Evolutionary conservation across 2,113 vertebrate genomes (phyloP).

Genomic region (Anas platyrhynchos): DNA sequence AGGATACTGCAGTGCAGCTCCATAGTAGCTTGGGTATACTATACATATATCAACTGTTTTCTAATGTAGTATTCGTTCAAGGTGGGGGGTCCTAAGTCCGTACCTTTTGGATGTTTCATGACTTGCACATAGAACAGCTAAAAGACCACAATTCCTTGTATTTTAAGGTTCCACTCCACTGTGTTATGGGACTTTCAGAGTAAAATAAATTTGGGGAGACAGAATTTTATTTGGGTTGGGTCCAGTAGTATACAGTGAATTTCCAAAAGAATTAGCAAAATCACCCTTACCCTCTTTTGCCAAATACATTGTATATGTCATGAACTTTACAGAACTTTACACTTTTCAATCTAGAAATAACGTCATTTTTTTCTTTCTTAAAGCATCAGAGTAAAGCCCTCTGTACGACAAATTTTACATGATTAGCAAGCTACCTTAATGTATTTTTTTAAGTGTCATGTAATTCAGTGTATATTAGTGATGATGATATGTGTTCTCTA

Average conservation of each 20-base stretch:
- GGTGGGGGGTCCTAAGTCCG: background rate
- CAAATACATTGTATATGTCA: background rate
- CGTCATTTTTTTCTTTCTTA: background rate
- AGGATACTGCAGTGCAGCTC: background rate
- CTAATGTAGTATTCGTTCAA: background rate
- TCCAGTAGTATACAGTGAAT: background rate
- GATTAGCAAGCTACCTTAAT: background rate
- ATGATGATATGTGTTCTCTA: background rate
- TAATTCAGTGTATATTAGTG: background rate
- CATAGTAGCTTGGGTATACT: background rate
- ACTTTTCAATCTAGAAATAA: background rate
- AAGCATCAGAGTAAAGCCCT: background rate
- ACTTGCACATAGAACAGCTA: background rate
- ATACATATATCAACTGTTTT: rapidly evolving
- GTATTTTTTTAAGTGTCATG: background rate
- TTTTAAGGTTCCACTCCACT: background rate
- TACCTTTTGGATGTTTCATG: background rate
- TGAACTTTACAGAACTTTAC: background rate
- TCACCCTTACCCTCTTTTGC: background rate
- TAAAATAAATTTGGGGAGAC: background rate
- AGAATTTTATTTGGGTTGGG: background rate
- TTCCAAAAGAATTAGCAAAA: background rate
- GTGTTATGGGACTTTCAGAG: background rate
- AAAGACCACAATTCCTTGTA: background rate
- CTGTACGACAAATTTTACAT: background rate